phyloP scores from a whole-genome alignment of 1,140 invertebrate species.

The Mamestra configurata region DNA sequence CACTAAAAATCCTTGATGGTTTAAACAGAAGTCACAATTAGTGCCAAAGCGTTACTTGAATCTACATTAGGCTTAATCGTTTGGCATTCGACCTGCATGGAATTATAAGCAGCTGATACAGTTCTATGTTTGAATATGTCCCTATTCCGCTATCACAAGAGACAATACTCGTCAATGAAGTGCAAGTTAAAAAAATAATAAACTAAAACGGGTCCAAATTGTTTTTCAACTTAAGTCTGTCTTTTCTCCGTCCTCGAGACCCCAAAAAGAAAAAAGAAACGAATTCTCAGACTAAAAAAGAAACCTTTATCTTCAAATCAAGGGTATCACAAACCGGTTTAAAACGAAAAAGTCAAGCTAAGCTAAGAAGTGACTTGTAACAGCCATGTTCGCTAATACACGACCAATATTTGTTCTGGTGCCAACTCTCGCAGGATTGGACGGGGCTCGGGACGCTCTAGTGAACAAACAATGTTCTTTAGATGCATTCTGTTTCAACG shows the following conservation, averaged over 20 bases:
- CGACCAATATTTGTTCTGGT: conserved; percentile 78
- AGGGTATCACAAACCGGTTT: conserved; percentile 44
- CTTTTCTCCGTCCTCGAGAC: neutral
- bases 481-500: conserved; percentile 55
- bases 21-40: conserved; percentile 36
- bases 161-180: neutral
- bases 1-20: conserved; percentile 26
- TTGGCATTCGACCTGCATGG: conserved; percentile 38
- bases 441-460: conserved; percentile 60
- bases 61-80: conserved; percentile 31
- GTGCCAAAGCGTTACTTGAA: conserved; percentile 34
- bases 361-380: conserved; percentile 77
- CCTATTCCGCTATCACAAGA: neutral
- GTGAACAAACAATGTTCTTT: conserved; percentile 72
- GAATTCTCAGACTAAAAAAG: neutral
- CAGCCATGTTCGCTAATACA: conserved; percentile 73
- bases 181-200: too few species aligned
- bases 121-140: conserved; percentile 13
- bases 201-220: too few species aligned
- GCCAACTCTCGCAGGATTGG: conserved; percentile 68
- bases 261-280: neutral
- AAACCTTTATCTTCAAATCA: conserved; percentile 41
- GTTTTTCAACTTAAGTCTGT: neutral
- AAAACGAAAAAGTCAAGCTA: conserved; percentile 51
- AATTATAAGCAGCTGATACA: conserved; percentile 9